Evolutionary conservation across 2,888 invertebrate genomes (phyloP).

Genomic region (Spilarctia lutea): DNA sequence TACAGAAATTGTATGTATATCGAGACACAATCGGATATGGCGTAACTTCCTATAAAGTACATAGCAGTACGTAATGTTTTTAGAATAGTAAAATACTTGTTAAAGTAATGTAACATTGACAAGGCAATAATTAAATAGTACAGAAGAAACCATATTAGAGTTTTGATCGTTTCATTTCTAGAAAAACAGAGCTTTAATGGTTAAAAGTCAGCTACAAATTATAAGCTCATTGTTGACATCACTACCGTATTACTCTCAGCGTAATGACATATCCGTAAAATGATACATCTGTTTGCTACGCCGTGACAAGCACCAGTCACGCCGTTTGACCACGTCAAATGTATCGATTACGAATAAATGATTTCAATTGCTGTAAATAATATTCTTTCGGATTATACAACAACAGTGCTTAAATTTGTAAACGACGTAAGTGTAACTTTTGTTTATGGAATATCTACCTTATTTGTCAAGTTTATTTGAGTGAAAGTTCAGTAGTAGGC

Average conservation of each 20-base stretch:
- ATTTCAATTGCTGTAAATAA: constrained; percentile 35
- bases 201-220: not conserved
- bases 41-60: not conserved
- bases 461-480: not conserved
- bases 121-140: not conserved
- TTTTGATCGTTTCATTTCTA: not conserved
- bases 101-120: no score
- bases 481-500: not conserved
- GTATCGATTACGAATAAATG: constrained; percentile 50
- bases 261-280: constrained; percentile 54
- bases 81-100: not conserved
- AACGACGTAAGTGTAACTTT: not conserved
- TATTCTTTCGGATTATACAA: constrained; percentile 17
- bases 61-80: not conserved
- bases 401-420: not conserved
- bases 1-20: no score
- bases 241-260: constrained; percentile 26
- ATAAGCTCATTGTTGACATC: not conserved
- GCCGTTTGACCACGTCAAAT: constrained; percentile 39
- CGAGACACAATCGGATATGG: no score
- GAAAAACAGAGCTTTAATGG: not conserved
- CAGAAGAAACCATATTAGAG: not conserved
- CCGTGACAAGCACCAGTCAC: constrained; percentile 48
- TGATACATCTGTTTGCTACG: constrained; percentile 50
- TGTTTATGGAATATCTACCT: not conserved